Conservation (phyloP, 1,140 invertebrate species). For the Drosophila pandora region DNA sequence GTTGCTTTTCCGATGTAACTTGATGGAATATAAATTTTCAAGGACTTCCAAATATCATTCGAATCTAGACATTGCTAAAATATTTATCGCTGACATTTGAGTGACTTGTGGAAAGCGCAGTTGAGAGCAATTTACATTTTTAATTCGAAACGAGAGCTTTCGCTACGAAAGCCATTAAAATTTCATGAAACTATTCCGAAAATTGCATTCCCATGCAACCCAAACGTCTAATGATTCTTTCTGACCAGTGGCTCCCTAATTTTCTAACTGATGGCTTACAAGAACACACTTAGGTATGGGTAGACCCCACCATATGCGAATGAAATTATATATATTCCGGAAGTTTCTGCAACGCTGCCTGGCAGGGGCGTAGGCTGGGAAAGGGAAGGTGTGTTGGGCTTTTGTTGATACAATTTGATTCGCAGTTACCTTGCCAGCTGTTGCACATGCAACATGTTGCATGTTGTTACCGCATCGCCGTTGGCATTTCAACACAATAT, state of each 20-base stretch:
- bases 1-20: neutral
- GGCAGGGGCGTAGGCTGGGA: constrained; percentile 4
- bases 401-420: constrained; percentile 23
- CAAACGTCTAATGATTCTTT: constrained; percentile 9
- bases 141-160: constrained; percentile 18
- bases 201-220: constrained; percentile 32
- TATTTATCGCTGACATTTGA: constrained; percentile 36
- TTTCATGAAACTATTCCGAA: constrained; percentile 40
- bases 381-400: neutral
- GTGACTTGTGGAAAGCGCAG: neutral
- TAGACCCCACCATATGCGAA: neutral
- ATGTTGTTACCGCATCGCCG: constrained; percentile 56
- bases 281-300: neutral
- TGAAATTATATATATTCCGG: constrained; percentile 15
- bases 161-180: constrained; percentile 12
- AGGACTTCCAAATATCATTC: constrained; percentile 1
- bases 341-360: constrained; percentile 37
- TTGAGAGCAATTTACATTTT: constrained; percentile 45
- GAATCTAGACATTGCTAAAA: constrained; percentile 11
- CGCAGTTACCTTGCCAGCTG: constrained; percentile 43
- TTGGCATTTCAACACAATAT: constrained; percentile 45
- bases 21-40: constrained; percentile 4
- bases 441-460: constrained; percentile 79
- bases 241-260: constrained; percentile 12
- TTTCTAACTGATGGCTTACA: constrained; percentile 1